phyloP scores from a whole-genome alignment of 30 jellyfish, hydroid and myxozoan species.

The Catostylus mosaicus region DNA sequence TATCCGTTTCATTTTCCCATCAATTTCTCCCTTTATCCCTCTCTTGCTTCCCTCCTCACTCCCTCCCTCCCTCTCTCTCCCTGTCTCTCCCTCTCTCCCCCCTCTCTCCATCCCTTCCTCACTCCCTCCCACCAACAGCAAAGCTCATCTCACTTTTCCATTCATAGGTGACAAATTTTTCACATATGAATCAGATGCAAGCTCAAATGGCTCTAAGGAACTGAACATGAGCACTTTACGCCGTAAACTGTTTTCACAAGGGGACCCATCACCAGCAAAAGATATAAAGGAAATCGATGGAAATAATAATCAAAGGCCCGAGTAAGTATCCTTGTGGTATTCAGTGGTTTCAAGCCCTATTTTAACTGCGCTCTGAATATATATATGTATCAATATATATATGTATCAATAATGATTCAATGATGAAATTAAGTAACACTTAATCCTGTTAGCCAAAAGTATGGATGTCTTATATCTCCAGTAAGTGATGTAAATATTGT shows the following conservation, averaged over 20 bases:
- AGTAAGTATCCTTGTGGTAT: slow-evolving; percentile 18
- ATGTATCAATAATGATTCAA: too few species aligned
- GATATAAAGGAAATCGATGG: not conserved
- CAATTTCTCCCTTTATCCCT: not conserved
- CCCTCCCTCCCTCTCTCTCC: not conserved
- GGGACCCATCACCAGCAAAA: slow-evolving; percentile 36
- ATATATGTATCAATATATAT: too few species aligned
- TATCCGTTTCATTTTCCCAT: not conserved
- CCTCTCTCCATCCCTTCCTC: too few species aligned
- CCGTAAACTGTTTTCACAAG: slow-evolving; percentile 62
- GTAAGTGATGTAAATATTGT: not conserved
- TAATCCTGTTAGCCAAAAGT: too few species aligned
- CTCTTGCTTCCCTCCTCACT: too few species aligned
- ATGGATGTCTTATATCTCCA: not conserved
- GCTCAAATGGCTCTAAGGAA: slow-evolving; percentile 20
- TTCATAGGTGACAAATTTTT: slow-evolving; percentile 20
- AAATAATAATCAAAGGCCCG: slow-evolving; percentile 11
- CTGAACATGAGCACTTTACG: slow-evolving; percentile 51
- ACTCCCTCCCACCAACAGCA: too few species aligned
- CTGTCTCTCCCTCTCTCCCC: slow-evolving; percentile 2
- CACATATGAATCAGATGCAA: slow-evolving; percentile 22
- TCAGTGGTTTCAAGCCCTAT: not conserved
- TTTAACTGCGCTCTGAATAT: too few species aligned
- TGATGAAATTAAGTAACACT: too few species aligned
- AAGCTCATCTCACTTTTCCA: too few species aligned